Percentiles rank a stretch among this genome's conserved stretches.
Evolutionary conservation across 2,113 vertebrate genomes (phyloP).

Genomic region (Struthidea cinerea): DNA sequence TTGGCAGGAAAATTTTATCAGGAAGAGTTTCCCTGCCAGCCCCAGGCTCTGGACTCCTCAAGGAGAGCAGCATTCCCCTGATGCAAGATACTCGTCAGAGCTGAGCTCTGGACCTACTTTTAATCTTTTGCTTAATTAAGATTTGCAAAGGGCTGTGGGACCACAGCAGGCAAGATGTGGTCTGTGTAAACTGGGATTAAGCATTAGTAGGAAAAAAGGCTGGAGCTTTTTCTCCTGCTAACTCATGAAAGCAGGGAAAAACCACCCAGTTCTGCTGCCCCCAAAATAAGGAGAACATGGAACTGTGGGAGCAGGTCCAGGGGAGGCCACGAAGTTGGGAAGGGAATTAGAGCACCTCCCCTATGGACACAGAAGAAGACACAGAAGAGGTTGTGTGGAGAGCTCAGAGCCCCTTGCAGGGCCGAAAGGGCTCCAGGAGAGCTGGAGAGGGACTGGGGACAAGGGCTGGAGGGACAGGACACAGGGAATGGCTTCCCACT

Average conservation of each 20-base stretch:
- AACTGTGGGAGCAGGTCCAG: no score
- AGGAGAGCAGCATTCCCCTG: not conserved
- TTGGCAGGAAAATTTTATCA: not conserved
- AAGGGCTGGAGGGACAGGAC: no score
- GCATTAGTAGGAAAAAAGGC: not conserved
- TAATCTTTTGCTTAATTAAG: not conserved
- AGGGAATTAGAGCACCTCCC: no score
- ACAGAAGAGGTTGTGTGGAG: no score
- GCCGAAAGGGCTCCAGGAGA: no score
- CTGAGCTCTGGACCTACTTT: not conserved
- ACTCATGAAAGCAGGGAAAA: not conserved
- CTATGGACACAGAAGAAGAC: no score
- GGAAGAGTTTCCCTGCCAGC: not conserved
- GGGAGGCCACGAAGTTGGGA: no score
- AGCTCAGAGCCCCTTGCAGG: no score
- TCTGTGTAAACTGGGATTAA: not conserved
- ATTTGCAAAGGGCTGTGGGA: not conserved
- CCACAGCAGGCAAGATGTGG: not conserved
- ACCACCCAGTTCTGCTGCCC: no score
- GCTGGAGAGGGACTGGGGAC: no score
- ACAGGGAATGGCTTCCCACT: no score
- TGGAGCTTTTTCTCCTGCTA: not conserved
- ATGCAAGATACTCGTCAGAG: not conserved
- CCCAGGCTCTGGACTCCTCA: not conserved
- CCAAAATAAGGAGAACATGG: no score